Evolutionary conservation across 2,797 vertebrate species (phyloP).

Genomic region (Lycodopsis pacificus): DNA sequence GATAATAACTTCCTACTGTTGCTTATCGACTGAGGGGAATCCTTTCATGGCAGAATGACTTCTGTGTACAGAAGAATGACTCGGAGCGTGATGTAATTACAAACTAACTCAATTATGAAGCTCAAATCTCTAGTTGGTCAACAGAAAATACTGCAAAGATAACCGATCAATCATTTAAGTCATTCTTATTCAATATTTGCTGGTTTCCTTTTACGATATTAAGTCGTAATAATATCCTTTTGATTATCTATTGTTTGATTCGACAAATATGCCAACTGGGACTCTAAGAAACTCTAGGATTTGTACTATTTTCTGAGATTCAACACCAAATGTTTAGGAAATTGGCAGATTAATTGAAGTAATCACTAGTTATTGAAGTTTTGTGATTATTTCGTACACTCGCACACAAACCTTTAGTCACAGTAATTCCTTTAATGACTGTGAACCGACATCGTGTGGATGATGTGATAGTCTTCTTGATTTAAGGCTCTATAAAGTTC

Average conservation of each 20-base stretch:
- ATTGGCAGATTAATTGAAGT: not conserved
- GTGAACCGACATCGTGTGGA: not conserved
- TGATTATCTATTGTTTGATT: not conserved
- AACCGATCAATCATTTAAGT: not conserved
- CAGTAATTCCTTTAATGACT: not conserved
- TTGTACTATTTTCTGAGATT: not conserved
- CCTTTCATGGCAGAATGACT: not conserved
- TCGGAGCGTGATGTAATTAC: not conserved
- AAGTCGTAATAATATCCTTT: not conserved
- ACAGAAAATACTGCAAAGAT: not conserved
- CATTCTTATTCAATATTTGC: not conserved
- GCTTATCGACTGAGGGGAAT: not conserved
- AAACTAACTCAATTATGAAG: too few species aligned
- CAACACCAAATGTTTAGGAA: not conserved
- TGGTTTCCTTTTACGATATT: not conserved
- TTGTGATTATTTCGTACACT: not conserved
- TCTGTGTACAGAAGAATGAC: not conserved
- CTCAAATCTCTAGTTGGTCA: not conserved
- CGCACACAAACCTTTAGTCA: not conserved
- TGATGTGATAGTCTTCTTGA: slow-evolving; percentile 24
- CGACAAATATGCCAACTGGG: not conserved
- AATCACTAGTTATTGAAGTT: not conserved
- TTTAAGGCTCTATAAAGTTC: slow-evolving; percentile 9
- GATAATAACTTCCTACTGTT: not conserved
- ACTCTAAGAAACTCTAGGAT: not conserved